Evolutionary conservation across 2,113 vertebrate species (phyloP), one percentile per base, ranked within the genome.

Genomic region (Sialia sialis): DNA sequence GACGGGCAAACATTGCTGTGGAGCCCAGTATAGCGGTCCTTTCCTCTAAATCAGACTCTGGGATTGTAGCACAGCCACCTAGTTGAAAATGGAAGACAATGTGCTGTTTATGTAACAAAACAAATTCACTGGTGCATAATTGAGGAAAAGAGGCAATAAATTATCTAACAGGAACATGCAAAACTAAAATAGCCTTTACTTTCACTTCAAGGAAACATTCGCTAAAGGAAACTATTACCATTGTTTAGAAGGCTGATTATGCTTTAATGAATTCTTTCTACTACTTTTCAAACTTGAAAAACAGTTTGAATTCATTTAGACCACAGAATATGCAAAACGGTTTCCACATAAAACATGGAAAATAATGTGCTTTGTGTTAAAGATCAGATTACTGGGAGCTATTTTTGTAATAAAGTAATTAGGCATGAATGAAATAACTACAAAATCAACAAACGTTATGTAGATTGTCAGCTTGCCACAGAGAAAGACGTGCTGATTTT

Each of bases 51-150:
- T 99, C 98, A 59, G 96, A 98, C n/a, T 99, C 97, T 15, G 95
- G 97, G 73, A 99, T 98, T 7, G 98, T 94, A 93, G 98, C 92
- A 63, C 98, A 99, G 39, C 98, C 98, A 87, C 98, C 99, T 99
- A 88, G 38, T 41, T 27, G 26, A 77, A 93, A 87, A 66, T 52
- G 59, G 51, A 87, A 49, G 39, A 85, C 49, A 52, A 74, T 34
- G 56, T 32, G 23, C 15, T 55, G 38, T 39, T 91, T n/a, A 83
- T 44, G 23, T 29, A 85, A 95, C 46, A 64, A 89, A 84, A 77
- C 30, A 64, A 84, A 46, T 44, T 55, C 69, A 75, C 27, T 1
- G 0, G 16, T 62, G 67, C 27, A 64, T 38, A 87, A 91, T 20
- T 79, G 76, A 76, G 69, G 78, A 58, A 81, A 73, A 95, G 70